Conservation (phyloP, 2,888 invertebrate genomes). For the Leptodirus hochenwartii region DNA sequence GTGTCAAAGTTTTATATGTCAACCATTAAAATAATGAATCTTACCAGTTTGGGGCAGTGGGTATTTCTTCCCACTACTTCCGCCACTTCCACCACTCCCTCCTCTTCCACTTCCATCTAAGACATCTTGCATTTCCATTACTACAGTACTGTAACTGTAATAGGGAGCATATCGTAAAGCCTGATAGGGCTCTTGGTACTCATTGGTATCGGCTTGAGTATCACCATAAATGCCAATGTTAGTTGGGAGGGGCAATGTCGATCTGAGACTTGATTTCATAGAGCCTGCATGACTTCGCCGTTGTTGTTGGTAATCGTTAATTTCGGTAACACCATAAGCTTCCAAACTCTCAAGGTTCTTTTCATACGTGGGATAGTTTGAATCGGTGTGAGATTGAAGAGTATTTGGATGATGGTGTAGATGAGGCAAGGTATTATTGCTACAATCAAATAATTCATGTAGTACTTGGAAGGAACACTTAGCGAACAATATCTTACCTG, state of each 20-base stretch:
- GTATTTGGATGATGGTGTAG: too few relatives aligned
- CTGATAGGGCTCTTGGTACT: slow-evolving; percentile 67
- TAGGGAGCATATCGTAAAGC: slow-evolving; percentile 57
- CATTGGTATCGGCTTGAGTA: slow-evolving; percentile 43
- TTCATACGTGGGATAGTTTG: slow-evolving; percentile 28
- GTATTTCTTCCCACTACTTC: too few relatives aligned
- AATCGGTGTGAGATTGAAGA: too few relatives aligned
- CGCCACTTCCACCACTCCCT: too few relatives aligned
- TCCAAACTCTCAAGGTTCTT: slow-evolving; percentile 31
- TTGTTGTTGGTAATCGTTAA: slow-evolving; percentile 44
- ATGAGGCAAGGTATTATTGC: slow-evolving; percentile 23
- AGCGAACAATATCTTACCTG: too few relatives aligned
- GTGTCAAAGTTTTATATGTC: too few relatives aligned
- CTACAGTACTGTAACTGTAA: slow-evolving; percentile 48
- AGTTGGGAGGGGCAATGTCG: slow-evolving; percentile 34
- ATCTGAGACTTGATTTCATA: slow-evolving; percentile 28
- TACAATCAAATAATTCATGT: too few relatives aligned
- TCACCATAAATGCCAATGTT: slow-evolving; percentile 36
- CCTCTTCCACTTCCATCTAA: too few relatives aligned
- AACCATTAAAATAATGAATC: too few relatives aligned
- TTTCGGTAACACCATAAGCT: slow-evolving; percentile 37
- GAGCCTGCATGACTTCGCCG: slow-evolving; percentile 34
- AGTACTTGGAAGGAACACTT: too few relatives aligned
- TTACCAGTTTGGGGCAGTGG: slow-evolving; percentile 20
- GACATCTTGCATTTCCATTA: slow-evolving; percentile 48